phyloP scores from a whole-genome alignment of 2,113 vertebrate genomes.

The Pomatostomus ruficeps region DNA sequence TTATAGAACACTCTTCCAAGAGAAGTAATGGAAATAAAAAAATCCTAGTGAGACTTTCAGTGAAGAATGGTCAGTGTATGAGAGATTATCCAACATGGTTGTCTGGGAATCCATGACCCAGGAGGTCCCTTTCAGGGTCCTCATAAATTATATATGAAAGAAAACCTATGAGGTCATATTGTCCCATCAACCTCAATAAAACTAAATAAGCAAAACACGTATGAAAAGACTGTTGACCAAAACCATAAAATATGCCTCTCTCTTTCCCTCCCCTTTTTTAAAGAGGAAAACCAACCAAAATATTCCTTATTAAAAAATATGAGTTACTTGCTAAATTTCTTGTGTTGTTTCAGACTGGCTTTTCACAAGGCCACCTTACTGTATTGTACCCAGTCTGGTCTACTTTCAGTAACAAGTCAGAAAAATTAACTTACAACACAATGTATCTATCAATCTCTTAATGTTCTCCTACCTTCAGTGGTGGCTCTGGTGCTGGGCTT shows the following conservation, averaged over 20 bases:
- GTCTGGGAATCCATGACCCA: constrained; percentile 38
- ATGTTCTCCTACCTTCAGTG: constrained; percentile 81
- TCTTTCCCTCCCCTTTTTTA: background rate
- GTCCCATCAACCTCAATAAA: constrained; percentile 32
- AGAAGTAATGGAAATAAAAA: constrained; percentile 52
- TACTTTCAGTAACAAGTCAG: background rate
- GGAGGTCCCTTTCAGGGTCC: constrained; percentile 43
- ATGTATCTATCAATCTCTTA: background rate
- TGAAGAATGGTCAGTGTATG: background rate
- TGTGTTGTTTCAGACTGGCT: background rate
- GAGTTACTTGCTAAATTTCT: background rate
- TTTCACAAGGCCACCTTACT: background rate
- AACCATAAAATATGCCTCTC: background rate
- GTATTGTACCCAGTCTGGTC: background rate
- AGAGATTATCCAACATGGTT: constrained; percentile 46
- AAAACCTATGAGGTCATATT: constrained; percentile 28
- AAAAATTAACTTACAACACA: background rate
- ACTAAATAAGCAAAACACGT: background rate
- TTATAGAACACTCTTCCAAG: constrained; percentile 38
- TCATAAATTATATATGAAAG: constrained; percentile 43
- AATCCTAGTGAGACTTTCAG: constrained; percentile 10
- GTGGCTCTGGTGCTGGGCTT: constrained; percentile 75
- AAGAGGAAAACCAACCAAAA: background rate
- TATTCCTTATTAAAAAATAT: background rate
- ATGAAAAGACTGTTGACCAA: background rate